Conservation (phyloP, 1,140 invertebrate species). For the Ceratitis capitata region DNA sequence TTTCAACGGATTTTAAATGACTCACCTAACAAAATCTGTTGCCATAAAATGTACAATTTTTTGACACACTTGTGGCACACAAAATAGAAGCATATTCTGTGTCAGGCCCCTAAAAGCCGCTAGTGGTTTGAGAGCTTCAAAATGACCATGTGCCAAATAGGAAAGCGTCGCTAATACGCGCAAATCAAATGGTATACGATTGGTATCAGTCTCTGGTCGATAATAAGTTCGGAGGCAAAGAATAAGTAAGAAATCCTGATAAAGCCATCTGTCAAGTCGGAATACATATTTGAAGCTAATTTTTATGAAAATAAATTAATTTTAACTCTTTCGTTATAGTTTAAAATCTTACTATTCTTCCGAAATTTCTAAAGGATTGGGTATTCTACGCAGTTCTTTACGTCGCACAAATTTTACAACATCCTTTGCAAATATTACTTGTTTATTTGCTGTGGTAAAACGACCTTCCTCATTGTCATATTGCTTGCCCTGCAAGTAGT, state of each 20-base stretch:
- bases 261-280: background rate
- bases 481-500: background rate
- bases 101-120: background rate
- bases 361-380: background rate
- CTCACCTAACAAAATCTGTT: constrained; percentile 2
- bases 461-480: background rate
- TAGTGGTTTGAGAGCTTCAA: background rate
- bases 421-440: background rate
- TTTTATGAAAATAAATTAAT: background rate
- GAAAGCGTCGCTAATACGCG: background rate
- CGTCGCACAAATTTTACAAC: constrained; percentile 4
- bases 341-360: constrained; percentile 23
- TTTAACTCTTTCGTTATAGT: too few species aligned
- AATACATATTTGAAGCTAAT: background rate
- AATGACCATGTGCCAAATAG: constrained; percentile 12
- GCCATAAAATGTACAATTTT: constrained; percentile 22
- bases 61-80: background rate
- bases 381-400: background rate
- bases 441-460: background rate
- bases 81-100: background rate
- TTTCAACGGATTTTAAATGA: background rate
- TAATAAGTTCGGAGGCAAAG: constrained; percentile 34
- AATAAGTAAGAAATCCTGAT: background rate
- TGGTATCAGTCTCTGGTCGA: background rate
- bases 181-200: background rate